Base-by-base conservation (phyloP, 1,140 invertebrate genomes). In the Anastrepha ludens region DNA sequence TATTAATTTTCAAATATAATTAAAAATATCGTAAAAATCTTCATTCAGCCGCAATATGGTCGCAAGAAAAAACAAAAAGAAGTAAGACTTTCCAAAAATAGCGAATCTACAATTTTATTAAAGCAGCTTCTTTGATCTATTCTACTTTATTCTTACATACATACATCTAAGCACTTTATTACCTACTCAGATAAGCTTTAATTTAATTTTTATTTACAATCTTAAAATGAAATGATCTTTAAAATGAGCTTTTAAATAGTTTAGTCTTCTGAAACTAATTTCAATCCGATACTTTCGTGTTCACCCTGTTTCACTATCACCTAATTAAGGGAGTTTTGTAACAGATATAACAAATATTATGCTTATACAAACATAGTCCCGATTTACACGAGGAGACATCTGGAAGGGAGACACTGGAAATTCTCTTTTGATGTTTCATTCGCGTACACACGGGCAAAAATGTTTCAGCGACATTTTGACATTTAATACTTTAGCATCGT, bases 21-120 rank as follows among this genome's bases (percentile, higher is more conserved):
- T 41, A 62, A 86, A 86, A 44, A 62, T 11, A 41, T 86, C 58
- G 39, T 15, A 29, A 41, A 93, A 93, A 93, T 92, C 90, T 91
- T 93, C 92, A 93, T 93, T 93, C 92, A 93, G 92, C 92, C 92
- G 91, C 92, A 93, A 93, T 97, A 96, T 96, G 97, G 97, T 96
- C 96, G 96, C 96, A 97, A 97, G 96, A 97, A 97, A 97, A 97
- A 97, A 96, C 97, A 97, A 97, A 97, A 97, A 97, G 97, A 97
- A 97, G 97, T 97, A 97, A 97, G 97, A 97, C 94, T 93, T 94
- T 94, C 62, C 70, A 60, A 50, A 58, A 86, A 50, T 87, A 87
- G 62, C 60, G 20, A 67, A 62, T 67, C 41, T 17, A 55, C 67
- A 20, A 8, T 44, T 65, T 86, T 86, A 87, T 70, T 86, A 15